A percentile compares a stretch with the other conserved stretches of the same genome.
phyloP scores from a whole-genome alignment of 2,888 invertebrate species.

The Adineta ricciae region DNA sequence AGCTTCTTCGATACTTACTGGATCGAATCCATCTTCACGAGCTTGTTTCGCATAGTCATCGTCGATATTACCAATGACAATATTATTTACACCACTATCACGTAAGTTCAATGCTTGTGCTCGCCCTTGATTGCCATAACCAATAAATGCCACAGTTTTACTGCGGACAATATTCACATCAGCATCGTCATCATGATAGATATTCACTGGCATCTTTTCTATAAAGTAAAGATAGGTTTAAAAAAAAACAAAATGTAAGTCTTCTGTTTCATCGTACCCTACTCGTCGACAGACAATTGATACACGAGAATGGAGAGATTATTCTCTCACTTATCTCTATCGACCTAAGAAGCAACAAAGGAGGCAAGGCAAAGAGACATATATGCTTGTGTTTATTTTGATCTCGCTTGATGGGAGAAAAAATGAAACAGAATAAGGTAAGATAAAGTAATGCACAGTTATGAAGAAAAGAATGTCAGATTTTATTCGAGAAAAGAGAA shows the following conservation, averaged over 20 bases:
- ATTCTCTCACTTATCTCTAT: background rate
- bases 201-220: background rate
- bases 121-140: constrained; percentile 1
- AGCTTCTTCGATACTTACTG: background rate
- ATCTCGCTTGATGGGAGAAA: background rate
- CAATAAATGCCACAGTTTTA: background rate
- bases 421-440: background rate
- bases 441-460: background rate
- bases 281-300: background rate
- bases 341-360: background rate
- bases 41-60: constrained; percentile 20
- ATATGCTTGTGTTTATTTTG: background rate
- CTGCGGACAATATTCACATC: background rate
- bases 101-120: constrained; percentile 13
- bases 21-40: background rate
- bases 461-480: background rate
- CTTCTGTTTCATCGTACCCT: background rate
- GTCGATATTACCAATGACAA: background rate
- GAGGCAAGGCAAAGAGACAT: background rate
- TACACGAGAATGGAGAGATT: background rate
- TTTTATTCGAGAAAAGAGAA: background rate
- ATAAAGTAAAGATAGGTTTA: background rate
- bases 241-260: background rate
- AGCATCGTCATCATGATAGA: constrained; percentile 5
- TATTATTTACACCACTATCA: constrained; percentile 4